phyloP scores from a whole-genome alignment of 2,888 invertebrate species.

The Smittia sp. region DNA sequence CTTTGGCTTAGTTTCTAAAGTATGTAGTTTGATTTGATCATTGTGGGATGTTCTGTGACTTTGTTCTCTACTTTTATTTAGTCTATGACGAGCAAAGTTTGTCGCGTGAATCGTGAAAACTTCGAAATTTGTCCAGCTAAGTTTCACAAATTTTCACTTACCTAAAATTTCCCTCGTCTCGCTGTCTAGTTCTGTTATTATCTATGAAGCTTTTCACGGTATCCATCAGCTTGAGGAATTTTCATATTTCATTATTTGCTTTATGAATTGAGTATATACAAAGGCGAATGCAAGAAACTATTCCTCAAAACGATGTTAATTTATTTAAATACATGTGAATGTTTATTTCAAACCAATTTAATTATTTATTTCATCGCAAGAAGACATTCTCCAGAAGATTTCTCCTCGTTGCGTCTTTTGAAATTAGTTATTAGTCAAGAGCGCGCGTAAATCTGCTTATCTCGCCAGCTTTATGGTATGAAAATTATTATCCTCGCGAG shows the following conservation, averaged over 20 bases:
- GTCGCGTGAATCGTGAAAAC: no score
- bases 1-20: no score
- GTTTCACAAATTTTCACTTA: no score
- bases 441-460: background rate
- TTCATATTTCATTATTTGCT: background rate
- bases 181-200: background rate
- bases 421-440: background rate
- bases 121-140: no score
- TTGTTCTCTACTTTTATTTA: no score
- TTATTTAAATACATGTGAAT: conserved; percentile 19
- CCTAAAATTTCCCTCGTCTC: no score
- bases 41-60: no score
- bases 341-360: conserved; percentile 33
- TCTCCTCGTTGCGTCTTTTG: background rate
- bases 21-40: no score
- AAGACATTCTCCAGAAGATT: conserved; percentile 33
- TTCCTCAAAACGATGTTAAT: conserved; percentile 15
- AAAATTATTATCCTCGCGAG: conserved; percentile 30
- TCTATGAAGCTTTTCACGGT: background rate
- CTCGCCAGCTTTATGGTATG: conserved; percentile 1
- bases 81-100: no score
- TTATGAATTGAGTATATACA: conserved; percentile 16
- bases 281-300: background rate
- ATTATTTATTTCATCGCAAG: conserved; percentile 35
- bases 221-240: background rate